Conservation (phyloP, 2,888 invertebrate genomes). For the Drosophila colorata region DNA sequence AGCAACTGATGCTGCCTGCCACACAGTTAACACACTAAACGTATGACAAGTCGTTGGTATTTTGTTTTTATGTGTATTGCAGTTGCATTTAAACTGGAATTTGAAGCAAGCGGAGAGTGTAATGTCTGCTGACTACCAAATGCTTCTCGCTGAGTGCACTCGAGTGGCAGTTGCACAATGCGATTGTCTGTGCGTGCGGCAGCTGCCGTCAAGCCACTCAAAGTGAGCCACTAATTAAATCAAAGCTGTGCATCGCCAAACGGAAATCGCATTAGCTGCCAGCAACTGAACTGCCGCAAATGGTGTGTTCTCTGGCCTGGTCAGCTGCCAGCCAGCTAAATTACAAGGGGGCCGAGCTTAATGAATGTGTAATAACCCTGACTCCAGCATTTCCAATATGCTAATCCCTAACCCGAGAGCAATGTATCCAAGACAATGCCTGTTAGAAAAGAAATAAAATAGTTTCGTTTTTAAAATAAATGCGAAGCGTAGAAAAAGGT, state of each 20-base stretch:
- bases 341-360: too few species aligned
- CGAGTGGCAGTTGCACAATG: conserved; percentile 7
- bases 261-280: conserved; percentile 10
- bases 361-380: not conserved
- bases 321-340: too few species aligned
- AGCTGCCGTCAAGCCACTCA: conserved; percentile 16
- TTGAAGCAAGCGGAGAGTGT: not conserved
- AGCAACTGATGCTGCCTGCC: conserved; percentile 4
- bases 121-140: conserved; percentile 1
- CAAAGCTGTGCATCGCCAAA: conserved; percentile 27
- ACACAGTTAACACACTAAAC: conserved; percentile 7
- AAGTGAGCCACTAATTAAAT: conserved; percentile 58
- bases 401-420: not conserved
- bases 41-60: not conserved
- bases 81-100: conserved; percentile 28
- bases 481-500: not conserved
- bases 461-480: too few species aligned
- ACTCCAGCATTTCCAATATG: not conserved
- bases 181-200: conserved; percentile 1
- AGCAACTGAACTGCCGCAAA: not conserved
- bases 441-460: too few species aligned
- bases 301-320: too few species aligned
- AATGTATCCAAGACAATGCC: not conserved
- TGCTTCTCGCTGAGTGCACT: conserved; percentile 20
- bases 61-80: not conserved